Evolutionary conservation across 2,888 invertebrate species (phyloP).

Genomic region (Polyploca ridens): DNA sequence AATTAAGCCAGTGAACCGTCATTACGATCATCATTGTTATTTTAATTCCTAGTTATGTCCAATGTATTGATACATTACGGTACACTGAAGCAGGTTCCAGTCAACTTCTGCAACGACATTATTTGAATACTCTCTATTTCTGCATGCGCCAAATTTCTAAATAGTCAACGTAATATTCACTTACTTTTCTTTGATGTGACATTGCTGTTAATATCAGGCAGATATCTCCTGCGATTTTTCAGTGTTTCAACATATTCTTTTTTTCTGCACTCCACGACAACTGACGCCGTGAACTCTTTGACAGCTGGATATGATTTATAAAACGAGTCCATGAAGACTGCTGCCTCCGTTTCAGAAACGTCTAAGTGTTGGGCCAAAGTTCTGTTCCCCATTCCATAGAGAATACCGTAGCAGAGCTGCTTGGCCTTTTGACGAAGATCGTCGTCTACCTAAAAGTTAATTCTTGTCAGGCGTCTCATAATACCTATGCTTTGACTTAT

Average conservation of each 20-base stretch:
- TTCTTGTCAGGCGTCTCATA: neutral
- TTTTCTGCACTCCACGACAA: slow-evolving; percentile 86
- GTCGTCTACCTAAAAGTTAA: slow-evolving; percentile 86
- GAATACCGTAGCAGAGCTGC: slow-evolving; percentile 97
- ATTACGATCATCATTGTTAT: no score
- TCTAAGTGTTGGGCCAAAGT: slow-evolving; percentile 91
- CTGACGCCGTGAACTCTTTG: slow-evolving; percentile 78
- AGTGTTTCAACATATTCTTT: slow-evolving; percentile 94
- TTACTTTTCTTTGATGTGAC: slow-evolving; percentile 85
- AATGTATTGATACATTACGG: no score
- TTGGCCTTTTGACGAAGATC: slow-evolving; percentile 94
- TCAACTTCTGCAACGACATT: no score
- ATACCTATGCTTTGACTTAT: no score
- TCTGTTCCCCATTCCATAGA: slow-evolving; percentile 97
- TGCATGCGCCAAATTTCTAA: neutral
- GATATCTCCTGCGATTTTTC: slow-evolving; percentile 89
- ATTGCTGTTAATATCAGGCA: slow-evolving; percentile 89
- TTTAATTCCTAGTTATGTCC: no score
- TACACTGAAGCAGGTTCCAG: no score
- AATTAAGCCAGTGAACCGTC: no score
- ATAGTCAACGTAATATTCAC: slow-evolving; percentile 28
- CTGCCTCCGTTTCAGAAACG: slow-evolving; percentile 91
- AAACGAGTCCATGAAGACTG: slow-evolving; percentile 91
- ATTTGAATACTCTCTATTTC: neutral
- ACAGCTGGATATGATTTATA: slow-evolving; percentile 91